phyloP scores from a whole-genome alignment of 2,888 invertebrate genomes.

The Anthophora plumipes region DNA sequence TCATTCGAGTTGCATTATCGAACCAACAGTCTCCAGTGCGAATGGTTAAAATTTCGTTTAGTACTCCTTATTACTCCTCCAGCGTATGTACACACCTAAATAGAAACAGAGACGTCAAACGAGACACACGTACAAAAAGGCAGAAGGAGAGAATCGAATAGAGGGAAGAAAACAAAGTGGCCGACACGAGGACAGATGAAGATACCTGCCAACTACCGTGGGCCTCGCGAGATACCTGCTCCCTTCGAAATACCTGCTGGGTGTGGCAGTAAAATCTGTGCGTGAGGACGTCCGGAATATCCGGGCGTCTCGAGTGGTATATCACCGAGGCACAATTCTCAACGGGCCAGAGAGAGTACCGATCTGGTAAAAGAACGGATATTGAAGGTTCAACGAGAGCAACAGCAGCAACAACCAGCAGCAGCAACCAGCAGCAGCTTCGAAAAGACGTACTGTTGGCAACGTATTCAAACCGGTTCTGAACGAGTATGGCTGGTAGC shows the following conservation, averaged over 20 bases:
- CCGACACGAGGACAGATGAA: constrained; percentile 40
- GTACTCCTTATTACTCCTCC: too few relatives aligned
- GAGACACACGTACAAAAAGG: not conserved
- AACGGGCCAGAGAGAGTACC: constrained; percentile 18
- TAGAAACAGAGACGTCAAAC: not conserved
- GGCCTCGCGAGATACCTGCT: constrained; percentile 36
- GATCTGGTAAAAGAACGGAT: constrained; percentile 40
- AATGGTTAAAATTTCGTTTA: too few relatives aligned
- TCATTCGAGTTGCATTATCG: too few relatives aligned
- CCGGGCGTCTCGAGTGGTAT: constrained; percentile 1
- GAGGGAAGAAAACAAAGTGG: constrained; percentile 36
- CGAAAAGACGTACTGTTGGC: constrained; percentile 74
- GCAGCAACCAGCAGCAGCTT: constrained; percentile 22
- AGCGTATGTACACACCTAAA: not conserved
- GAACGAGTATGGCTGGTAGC: constrained; percentile 78
- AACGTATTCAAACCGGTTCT: constrained; percentile 79
- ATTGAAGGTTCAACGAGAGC: constrained; percentile 71
- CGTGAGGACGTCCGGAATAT: constrained; percentile 33
- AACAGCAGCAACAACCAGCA: constrained; percentile 55
- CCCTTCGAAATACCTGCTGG: constrained; percentile 58
- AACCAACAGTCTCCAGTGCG: too few relatives aligned
- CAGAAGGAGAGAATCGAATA: not conserved
- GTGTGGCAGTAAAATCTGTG: constrained; percentile 62
- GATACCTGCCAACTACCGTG: constrained; percentile 49
- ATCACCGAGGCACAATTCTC: not conserved